Evolutionary conservation across 1,140 invertebrate genomes (phyloP), one percentile per base, ranked within the genome.

Genomic region (Magallana ariakensis): DNA sequence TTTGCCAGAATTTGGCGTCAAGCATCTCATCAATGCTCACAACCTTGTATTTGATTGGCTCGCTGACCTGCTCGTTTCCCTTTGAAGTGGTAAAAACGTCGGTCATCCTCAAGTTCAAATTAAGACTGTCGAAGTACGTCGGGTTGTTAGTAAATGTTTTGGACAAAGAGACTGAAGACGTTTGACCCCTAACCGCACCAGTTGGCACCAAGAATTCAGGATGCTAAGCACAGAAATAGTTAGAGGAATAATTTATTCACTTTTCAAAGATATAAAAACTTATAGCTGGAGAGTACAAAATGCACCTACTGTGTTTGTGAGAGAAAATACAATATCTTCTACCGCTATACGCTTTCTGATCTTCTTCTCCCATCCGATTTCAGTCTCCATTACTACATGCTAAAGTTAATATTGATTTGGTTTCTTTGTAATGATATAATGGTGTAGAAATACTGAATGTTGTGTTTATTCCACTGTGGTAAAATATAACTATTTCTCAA

Each of bases 11-110:
- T 26, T 75, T 26, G 26, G 33, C 15, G 10, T 75, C 22, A 19
- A 75, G 15, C 66, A 75, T 7, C 22, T 75, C 22, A 26, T 75
- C 66, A 26, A 75, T 75, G 66, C 66, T 75, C 33, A 75, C 22
- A 33, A 75, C 66, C 22, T 75, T 75, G 22, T 75, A 75, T 75
- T 75, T 75, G 22, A 75, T 75, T 75, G 66, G 66, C 33, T 75
- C 66, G 66, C 66, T 75, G 66, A 75, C 10, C 15, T 75, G 66
- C 66, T 26, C 10, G 33, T 19, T 75, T 10, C 66, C 66, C 66
- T 26, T 75, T 33, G 66, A 75, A 10, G 22, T 26, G 0, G 22
- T 26, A 4, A 19, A 75, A 26, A 75, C 22, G 66, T 4, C 26
- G 26, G 22, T 75, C 66, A 75, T 75, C 26, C 26, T 75, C 11